A percentile compares a stretch with the other conserved stretches of the same genome.
Evolutionary conservation across 2,888 invertebrate species (phyloP).

Genomic region (Pseudococcus viburni): DNA sequence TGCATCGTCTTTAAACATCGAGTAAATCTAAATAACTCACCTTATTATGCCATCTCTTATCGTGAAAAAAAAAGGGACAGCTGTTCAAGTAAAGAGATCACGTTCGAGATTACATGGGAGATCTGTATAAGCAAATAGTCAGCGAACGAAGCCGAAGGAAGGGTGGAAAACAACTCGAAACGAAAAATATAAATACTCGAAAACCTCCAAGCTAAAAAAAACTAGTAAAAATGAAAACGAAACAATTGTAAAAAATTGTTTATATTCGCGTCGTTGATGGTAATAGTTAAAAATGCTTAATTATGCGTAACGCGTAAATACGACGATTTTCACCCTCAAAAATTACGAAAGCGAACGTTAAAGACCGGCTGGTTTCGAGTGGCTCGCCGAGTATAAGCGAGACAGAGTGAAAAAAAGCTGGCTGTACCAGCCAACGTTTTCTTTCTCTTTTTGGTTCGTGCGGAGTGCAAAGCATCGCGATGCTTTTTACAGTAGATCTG

Average conservation of each 20-base stretch:
- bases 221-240: not conserved
- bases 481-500: not conserved
- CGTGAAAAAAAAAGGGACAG: not conserved
- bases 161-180: not conserved
- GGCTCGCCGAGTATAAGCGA: not conserved
- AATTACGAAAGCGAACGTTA: conserved; percentile 1
- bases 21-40: not conserved
- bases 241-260: conserved; percentile 45
- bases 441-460: not conserved
- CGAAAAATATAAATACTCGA: not conserved
- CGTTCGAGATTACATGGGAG: not conserved
- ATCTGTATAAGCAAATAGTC: not conserved
- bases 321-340: conserved; percentile 26
- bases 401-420: not conserved
- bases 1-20: not conserved
- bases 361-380: conserved; percentile 16
- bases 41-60: not conserved
- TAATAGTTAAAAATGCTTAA: conserved; percentile 53
- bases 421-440: not conserved
- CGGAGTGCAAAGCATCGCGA: not conserved
- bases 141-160: too few relatives aligned
- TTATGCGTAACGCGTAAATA: conserved; percentile 61
- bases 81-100: not conserved
- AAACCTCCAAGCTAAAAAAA: not conserved
- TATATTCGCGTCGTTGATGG: conserved; percentile 16